Conservation (phyloP, 2,888 invertebrate species). For the Drosophila prostipennis region DNA sequence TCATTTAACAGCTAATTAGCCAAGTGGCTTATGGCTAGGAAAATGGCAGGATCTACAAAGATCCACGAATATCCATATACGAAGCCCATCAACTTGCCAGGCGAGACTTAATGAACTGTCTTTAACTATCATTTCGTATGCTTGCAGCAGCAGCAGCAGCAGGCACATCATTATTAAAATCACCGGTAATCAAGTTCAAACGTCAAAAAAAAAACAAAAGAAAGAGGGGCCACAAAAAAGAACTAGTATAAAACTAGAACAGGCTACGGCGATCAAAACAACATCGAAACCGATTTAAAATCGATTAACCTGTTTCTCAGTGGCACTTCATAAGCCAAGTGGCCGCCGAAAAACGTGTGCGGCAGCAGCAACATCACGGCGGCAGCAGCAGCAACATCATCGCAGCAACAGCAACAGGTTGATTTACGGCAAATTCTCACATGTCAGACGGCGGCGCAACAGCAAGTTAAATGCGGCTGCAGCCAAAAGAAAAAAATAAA, state of each 20-base stretch:
- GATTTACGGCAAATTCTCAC: slow-evolving; percentile 81
- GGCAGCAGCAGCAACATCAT: slow-evolving; percentile 55
- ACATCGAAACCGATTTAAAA: slow-evolving; percentile 79
- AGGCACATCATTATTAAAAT: slow-evolving; percentile 76
- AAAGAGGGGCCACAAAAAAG: slow-evolving; percentile 51
- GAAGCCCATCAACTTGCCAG: slow-evolving; percentile 32
- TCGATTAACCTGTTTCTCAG: slow-evolving; percentile 79
- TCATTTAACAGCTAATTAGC: slow-evolving; percentile 52
- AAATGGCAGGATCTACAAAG: slow-evolving; percentile 16
- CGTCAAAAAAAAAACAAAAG: slow-evolving; percentile 61
- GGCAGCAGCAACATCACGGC: slow-evolving; percentile 39
- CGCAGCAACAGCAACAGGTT: slow-evolving; percentile 71
- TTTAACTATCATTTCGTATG: slow-evolving; percentile 48
- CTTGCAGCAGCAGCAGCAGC: slow-evolving; percentile 41
- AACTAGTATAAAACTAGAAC: slow-evolving; percentile 38
- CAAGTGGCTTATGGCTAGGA: slow-evolving; percentile 29
- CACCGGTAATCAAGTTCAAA: slow-evolving; percentile 79
- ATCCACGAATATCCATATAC: slow-evolving; percentile 1
- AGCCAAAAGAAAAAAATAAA: slow-evolving; percentile 43
- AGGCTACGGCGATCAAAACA: slow-evolving; percentile 67
- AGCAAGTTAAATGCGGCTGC: slow-evolving; percentile 61
- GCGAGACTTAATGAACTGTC: slow-evolving; percentile 64
- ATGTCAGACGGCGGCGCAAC: slow-evolving; percentile 58
- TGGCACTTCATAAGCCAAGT: slow-evolving; percentile 74
- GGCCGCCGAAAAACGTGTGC: slow-evolving; percentile 76